Evolutionary conservation across 2,888 invertebrate genomes (phyloP).

Genomic region (Monopis laevigella): DNA sequence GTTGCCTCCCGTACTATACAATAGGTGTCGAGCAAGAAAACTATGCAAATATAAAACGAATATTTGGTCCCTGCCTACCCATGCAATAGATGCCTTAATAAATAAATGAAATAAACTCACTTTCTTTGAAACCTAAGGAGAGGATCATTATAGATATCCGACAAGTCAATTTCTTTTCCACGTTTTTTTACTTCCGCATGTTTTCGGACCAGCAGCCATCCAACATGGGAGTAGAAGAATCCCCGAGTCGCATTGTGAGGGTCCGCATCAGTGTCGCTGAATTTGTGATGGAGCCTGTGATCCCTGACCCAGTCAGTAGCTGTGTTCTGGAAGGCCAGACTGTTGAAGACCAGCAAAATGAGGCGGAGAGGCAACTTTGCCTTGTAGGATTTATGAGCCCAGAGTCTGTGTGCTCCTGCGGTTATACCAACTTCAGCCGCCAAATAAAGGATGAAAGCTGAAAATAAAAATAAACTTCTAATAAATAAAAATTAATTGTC

Average conservation of each 20-base stretch:
- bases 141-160: constrained; percentile 75
- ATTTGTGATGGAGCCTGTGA: constrained; percentile 78
- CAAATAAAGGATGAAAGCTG: constrained; percentile 24
- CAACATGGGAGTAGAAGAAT: constrained; percentile 85
- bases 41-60: too few relatives aligned
- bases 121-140: constrained; percentile 76
- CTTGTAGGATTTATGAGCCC: constrained; percentile 34
- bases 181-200: constrained; percentile 76
- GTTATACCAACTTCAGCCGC: constrained; percentile 30
- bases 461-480: constrained; percentile 17
- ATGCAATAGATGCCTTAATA: too few relatives aligned
- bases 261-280: constrained; percentile 80
- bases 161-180: constrained; percentile 75
- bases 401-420: constrained; percentile 33
- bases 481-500: too few relatives aligned
- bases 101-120: constrained; percentile 35
- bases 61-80: too few relatives aligned
- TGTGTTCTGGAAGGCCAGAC: constrained; percentile 51
- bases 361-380: constrained; percentile 31
- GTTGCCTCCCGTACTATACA: too few relatives aligned
- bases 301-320: constrained; percentile 69
- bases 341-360: constrained; percentile 31
- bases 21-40: too few relatives aligned
- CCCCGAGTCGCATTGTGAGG: constrained; percentile 81
- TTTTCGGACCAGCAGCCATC: constrained; percentile 82